phyloP scores from a whole-genome alignment of 2,797 vertebrate genomes.

The Sebastes steindachneri region DNA sequence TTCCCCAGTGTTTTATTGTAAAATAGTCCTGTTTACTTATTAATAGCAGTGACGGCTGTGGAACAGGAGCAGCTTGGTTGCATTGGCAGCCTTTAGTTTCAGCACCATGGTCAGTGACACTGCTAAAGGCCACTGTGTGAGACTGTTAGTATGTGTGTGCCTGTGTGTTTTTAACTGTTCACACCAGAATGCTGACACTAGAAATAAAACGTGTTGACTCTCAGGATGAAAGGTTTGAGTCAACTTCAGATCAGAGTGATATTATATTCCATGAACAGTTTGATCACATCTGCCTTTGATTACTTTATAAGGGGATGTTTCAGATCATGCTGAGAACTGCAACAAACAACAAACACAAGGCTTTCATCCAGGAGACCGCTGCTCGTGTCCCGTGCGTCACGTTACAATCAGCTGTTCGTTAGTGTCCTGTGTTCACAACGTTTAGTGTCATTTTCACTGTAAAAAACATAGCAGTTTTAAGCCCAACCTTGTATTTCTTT shows the following conservation, averaged over 20 bases:
- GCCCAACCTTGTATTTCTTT: too few relatives aligned
- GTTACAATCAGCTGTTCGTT: too few relatives aligned
- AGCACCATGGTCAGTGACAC: constrained; percentile 81
- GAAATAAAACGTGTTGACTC: neutral
- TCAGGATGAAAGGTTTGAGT: neutral
- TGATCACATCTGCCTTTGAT: neutral
- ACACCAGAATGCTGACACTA: neutral
- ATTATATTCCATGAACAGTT: neutral
- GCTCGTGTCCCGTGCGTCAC: too few relatives aligned
- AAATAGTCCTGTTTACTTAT: neutral
- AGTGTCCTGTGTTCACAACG: too few relatives aligned
- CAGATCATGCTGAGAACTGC: neutral
- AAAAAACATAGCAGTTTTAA: too few relatives aligned
- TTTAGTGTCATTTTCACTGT: too few relatives aligned
- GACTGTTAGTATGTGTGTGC: neutral
- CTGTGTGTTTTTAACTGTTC: neutral
- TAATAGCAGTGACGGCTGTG: neutral
- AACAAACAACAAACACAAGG: neutral
- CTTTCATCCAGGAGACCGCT: too few relatives aligned
- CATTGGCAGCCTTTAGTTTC: constrained; percentile 52
- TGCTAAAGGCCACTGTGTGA: neutral
- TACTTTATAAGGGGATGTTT: neutral
- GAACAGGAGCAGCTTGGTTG: neutral
- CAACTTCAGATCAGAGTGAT: neutral
- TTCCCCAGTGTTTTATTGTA: neutral